Percentiles rank a stretch among this genome's conserved stretches.
Evolutionary conservation across 2,888 invertebrate genomes (phyloP).

Genomic region (Boloria selene): DNA sequence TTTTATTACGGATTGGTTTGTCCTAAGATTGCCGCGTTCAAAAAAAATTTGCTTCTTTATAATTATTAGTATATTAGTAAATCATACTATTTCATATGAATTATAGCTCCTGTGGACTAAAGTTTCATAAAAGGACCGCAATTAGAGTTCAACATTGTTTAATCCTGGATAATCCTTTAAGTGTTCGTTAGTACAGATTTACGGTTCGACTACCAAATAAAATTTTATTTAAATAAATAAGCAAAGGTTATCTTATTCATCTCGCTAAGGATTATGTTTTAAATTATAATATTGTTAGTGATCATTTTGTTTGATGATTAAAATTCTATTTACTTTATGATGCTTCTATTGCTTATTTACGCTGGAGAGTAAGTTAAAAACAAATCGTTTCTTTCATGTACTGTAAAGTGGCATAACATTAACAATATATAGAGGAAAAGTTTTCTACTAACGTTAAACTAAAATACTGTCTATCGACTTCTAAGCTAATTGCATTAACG

Average conservation of each 20-base stretch:
- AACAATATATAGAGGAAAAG: no score
- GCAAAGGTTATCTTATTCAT: not conserved
- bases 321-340: not conserved
- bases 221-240: constrained; percentile 25
- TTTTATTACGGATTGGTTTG: no score
- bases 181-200: constrained; percentile 24
- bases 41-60: no score
- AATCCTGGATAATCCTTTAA: constrained; percentile 24
- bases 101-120: constrained; percentile 5
- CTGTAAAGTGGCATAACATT: no score
- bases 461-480: no score
- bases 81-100: constrained; percentile 1
- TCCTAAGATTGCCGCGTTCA: no score
- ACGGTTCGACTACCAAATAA: constrained; percentile 22
- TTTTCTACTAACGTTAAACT: no score
- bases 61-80: not conserved
- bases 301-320: not conserved
- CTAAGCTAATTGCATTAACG: no score
- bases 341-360: no score
- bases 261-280: not conserved
- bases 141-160: constrained; percentile 23
- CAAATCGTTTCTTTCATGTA: no score
- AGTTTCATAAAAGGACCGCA: constrained; percentile 19
- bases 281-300: not conserved
- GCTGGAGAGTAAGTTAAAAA: no score